phyloP scores from a whole-genome alignment of 2,113 vertebrate species.

The Upupa epops region DNA sequence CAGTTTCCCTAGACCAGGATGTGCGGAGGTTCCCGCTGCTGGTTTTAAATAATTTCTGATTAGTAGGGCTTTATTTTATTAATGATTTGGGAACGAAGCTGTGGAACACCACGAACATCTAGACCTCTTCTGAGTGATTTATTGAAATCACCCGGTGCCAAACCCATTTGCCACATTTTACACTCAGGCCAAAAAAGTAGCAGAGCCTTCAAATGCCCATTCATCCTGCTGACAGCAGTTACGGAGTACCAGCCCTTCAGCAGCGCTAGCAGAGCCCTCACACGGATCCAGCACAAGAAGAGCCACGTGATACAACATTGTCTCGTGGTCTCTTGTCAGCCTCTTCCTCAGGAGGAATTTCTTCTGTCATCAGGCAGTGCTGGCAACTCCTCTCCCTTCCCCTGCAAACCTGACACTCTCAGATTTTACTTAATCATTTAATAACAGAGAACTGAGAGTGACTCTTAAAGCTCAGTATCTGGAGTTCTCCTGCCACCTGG shows the following conservation, averaged over 20 bases:
- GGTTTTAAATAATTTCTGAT: neutral
- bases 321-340: fast-evolving
- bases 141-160: neutral
- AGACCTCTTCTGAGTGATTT: constrained; percentile 35
- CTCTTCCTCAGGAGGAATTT: fast-evolving
- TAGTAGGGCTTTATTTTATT: neutral
- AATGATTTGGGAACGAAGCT: neutral
- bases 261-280: neutral
- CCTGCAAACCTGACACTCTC: neutral
- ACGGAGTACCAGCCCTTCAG: neutral
- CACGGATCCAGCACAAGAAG: neutral
- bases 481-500: neutral
- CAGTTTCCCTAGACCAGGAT: fast-evolving
- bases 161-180: constrained; percentile 16
- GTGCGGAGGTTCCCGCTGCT: neutral
- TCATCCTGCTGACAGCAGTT: neutral
- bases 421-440: neutral
- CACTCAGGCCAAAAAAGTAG: constrained; percentile 18
- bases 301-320: neutral
- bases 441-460: neutral
- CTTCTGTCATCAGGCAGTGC: neutral
- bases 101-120: neutral
- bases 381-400: neutral
- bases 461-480: neutral
- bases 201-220: neutral